Evolutionary conservation across 2,797 vertebrate species (phyloP).

Genomic region (Danio kyathit): DNA sequence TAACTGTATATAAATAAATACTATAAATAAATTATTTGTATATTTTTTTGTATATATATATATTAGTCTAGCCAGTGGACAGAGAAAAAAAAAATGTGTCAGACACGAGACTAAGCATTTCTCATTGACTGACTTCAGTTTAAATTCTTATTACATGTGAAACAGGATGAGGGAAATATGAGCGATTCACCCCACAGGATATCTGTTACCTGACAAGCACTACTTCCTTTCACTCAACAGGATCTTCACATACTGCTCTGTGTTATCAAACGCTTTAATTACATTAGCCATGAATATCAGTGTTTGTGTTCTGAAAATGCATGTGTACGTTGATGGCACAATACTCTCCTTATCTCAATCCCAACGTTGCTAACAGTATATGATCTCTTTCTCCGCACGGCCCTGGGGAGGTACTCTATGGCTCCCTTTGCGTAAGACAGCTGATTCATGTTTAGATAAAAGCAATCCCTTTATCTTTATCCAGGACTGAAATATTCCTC

Average conservation of each 20-base stretch:
- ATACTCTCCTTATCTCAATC: slow-evolving; percentile 52
- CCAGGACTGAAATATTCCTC: slow-evolving; percentile 43
- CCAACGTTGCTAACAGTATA: slow-evolving; percentile 42
- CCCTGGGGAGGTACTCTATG: slow-evolving; percentile 46
- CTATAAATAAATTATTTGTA: too few relatives aligned
- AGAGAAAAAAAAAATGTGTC: background rate
- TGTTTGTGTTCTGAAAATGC: slow-evolving; percentile 8
- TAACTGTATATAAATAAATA: background rate
- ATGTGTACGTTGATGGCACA: slow-evolving; percentile 33
- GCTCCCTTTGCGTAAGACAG: slow-evolving; percentile 34
- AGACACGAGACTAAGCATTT: slow-evolving; percentile 3
- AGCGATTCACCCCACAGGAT: slow-evolving; percentile 12
- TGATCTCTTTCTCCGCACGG: background rate
- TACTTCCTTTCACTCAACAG: slow-evolving; percentile 28
- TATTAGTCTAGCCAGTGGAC: background rate
- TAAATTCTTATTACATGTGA: slow-evolving; percentile 15
- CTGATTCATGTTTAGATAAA: slow-evolving; percentile 60
- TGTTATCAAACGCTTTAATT: slow-evolving; percentile 40
- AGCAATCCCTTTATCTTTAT: slow-evolving; percentile 55
- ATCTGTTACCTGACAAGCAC: slow-evolving; percentile 28
- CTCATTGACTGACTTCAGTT: background rate
- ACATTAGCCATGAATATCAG: slow-evolving; percentile 17
- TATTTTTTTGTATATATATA: too few relatives aligned
- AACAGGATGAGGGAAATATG: slow-evolving; percentile 33
- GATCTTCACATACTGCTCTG: slow-evolving; percentile 10